phyloP scores from a whole-genome alignment of 2,888 invertebrate genomes.

The Drosophila limbata region DNA sequence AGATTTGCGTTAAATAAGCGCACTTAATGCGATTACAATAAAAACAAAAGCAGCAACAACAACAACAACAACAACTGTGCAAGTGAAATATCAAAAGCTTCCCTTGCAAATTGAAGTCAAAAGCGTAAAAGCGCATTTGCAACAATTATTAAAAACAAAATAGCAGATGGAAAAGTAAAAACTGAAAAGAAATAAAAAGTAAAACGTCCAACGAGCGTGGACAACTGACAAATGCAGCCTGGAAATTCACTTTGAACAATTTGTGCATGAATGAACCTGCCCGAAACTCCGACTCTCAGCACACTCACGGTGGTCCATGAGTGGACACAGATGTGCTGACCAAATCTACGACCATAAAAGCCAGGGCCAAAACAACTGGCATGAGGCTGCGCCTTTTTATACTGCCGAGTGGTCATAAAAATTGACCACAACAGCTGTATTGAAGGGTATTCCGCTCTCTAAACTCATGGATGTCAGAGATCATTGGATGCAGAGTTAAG shows the following conservation, averaged over 20 bases:
- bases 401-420: slow-evolving; percentile 14
- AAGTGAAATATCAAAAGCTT: slow-evolving; percentile 79
- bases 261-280: slow-evolving; percentile 81
- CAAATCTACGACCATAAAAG: slow-evolving; percentile 42
- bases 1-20: slow-evolving; percentile 84
- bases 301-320: slow-evolving; percentile 22
- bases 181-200: slow-evolving; percentile 4
- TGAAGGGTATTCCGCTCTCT: slow-evolving; percentile 2
- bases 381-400: slow-evolving; percentile 9
- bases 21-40: slow-evolving; percentile 83
- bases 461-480: not conserved
- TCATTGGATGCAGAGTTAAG: not conserved
- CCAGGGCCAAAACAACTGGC: slow-evolving; percentile 27
- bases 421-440: not conserved
- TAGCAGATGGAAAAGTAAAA: slow-evolving; percentile 43
- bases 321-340: slow-evolving; percentile 45
- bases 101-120: slow-evolving; percentile 73
- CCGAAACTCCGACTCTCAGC: slow-evolving; percentile 33
- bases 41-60: slow-evolving; percentile 43
- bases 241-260: slow-evolving; percentile 81
- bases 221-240: slow-evolving; percentile 75
- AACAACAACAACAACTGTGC: slow-evolving; percentile 25
- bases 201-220: slow-evolving; percentile 33
- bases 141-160: slow-evolving; percentile 72
- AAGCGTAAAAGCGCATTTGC: slow-evolving; percentile 84